Conservation (phyloP, 2,797 vertebrate genomes). For the Falco novaeseelandiae region DNA sequence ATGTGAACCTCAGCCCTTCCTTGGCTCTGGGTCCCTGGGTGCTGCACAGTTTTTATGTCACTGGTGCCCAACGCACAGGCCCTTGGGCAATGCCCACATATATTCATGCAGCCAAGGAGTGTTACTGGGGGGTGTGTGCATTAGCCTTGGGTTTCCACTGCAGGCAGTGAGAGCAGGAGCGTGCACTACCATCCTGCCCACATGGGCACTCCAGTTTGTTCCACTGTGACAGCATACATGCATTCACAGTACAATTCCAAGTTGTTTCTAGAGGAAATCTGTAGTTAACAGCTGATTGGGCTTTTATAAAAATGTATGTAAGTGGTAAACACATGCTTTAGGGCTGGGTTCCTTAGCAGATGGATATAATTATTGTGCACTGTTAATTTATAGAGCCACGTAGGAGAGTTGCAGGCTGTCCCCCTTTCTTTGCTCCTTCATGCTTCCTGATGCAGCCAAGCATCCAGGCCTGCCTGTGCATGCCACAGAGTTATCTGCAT, state of each 20-base stretch:
- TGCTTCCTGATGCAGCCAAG: background rate
- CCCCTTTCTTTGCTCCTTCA: background rate
- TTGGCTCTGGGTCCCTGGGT: background rate
- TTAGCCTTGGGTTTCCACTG: background rate
- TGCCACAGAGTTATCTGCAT: background rate
- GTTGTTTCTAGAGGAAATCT: background rate
- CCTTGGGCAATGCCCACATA: background rate
- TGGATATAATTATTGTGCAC: background rate
- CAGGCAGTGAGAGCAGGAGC: background rate
- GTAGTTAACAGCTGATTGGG: background rate
- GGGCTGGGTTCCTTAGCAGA: background rate
- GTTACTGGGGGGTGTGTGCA: background rate
- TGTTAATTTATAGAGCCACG: background rate
- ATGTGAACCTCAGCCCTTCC: background rate
- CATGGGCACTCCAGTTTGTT: rapidly evolving
- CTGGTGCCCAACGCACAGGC: background rate
- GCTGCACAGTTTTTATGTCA: background rate
- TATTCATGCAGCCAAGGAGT: rapidly evolving
- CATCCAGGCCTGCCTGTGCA: background rate
- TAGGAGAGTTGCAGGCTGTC: background rate
- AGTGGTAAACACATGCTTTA: background rate
- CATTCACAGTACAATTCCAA: background rate
- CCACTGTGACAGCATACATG: rapidly evolving
- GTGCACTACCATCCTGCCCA: rapidly evolving
- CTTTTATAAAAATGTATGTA: background rate